A percentile compares a stretch with the other conserved stretches of the same genome.
These are phyloP conservation scores for Lacanobia wlatinum DNA, from an alignment of 2,888 invertebrate species.

Conservation along the genomic window DNA sequence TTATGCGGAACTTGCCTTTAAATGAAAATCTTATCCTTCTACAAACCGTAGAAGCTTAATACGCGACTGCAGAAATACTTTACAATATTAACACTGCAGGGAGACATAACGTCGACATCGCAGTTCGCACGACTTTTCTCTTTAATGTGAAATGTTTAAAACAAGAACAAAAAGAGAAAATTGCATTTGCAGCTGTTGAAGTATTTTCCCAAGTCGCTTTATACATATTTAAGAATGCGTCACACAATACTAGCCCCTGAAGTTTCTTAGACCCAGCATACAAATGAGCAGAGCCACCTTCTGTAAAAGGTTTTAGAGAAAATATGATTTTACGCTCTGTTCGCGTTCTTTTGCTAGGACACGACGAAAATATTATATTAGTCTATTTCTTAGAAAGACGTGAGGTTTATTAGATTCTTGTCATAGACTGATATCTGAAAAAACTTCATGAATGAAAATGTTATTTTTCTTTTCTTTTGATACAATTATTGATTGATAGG, in stretches of 20 bases:
- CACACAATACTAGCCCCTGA: slow-evolving; percentile 18
- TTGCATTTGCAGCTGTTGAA: slow-evolving; percentile 40
- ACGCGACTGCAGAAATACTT: slow-evolving; percentile 20
- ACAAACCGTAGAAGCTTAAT: slow-evolving; percentile 7
- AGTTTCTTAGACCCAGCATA: slow-evolving; percentile 25
- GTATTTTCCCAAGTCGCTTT: slow-evolving; percentile 29
- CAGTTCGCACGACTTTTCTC: slow-evolving; percentile 25
- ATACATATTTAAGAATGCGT: slow-evolving; percentile 38
- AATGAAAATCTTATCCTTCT: slow-evolving; percentile 9
- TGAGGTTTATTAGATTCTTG: slow-evolving; percentile 16
- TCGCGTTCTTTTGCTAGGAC: neutral
- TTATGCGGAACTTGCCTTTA: neutral
- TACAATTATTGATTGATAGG: slow-evolving; percentile 8
- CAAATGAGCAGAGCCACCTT: slow-evolving; percentile 24
- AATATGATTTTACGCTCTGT: slow-evolving; percentile 27
- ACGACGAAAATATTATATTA: slow-evolving; percentile 12
- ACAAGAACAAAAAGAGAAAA: slow-evolving; percentile 35
- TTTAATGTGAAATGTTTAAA: slow-evolving; percentile 42
- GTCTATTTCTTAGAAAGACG: slow-evolving; percentile 4
- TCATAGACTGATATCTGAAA: neutral
- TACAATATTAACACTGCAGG: slow-evolving; percentile 37
- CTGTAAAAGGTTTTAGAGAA: slow-evolving; percentile 7
- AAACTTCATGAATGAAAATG: slow-evolving; percentile 1
- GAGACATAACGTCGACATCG: slow-evolving; percentile 20
- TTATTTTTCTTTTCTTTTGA: slow-evolving; percentile 9